These are phyloP conservation scores for Gavia stellata DNA, from an alignment of 2,113 vertebrate genomes.

Conservation along the genomic window DNA sequence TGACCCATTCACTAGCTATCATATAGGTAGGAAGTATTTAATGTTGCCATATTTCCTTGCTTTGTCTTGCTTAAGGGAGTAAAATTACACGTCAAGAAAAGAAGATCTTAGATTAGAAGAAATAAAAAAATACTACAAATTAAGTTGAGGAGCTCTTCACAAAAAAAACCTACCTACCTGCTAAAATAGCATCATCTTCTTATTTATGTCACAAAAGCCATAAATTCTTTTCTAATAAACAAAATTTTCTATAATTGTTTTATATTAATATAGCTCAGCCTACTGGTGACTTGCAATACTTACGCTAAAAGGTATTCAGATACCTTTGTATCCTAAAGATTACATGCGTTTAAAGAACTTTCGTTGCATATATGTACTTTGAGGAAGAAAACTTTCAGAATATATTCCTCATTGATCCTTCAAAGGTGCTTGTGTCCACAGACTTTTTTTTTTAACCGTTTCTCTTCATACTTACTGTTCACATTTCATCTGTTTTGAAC, in stretches of 20 bases:
- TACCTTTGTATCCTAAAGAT: neutral
- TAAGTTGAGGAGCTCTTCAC: neutral
- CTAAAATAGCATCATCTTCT: neutral
- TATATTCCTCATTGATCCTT: neutral
- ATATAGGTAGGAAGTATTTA: neutral
- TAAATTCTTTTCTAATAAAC: neutral
- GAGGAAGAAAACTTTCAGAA: neutral
- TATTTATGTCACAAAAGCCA: neutral
- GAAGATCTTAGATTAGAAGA: neutral
- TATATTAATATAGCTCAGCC: neutral
- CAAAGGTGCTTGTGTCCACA: neutral
- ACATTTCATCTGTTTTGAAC: neutral
- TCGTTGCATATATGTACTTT: neutral
- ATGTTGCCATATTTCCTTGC: neutral
- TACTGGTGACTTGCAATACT: neutral
- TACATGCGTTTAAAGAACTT: neutral
- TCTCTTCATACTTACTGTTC: neutral
- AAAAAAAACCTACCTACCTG: neutral
- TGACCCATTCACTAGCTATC: neutral
- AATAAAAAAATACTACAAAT: neutral
- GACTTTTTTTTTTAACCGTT: neutral
- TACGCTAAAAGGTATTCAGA: neutral
- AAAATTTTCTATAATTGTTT: neutral
- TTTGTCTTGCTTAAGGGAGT: neutral
- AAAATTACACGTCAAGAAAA: neutral